Conservation (phyloP, 2,888 invertebrate species). For the Athalia rosae region DNA sequence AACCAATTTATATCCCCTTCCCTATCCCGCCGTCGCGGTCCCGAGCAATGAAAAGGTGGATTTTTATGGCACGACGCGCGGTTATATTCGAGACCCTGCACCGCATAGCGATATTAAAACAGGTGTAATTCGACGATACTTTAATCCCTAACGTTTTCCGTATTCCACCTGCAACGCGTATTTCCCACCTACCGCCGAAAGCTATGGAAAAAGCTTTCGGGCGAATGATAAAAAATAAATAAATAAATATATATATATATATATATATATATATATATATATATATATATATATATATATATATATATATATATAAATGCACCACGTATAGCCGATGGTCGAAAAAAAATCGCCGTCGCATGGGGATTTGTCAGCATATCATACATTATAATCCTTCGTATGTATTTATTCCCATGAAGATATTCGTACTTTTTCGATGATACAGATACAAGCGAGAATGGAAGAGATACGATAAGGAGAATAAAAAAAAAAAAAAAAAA, state of each 20-base stretch:
- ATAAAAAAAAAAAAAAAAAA: no score
- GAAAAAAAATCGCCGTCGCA: not conserved
- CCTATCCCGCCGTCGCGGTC: not conserved
- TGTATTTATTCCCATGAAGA: not conserved
- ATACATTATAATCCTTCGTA: constrained; percentile 7
- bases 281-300: not conserved
- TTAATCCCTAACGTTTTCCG: not conserved
- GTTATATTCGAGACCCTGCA: constrained; percentile 43
- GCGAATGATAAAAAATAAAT: no score
- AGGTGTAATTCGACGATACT: no score
- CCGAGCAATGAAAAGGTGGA: constrained; percentile 51
- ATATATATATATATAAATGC: not conserved
- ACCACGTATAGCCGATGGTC: constrained; percentile 1
- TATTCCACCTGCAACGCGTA: not conserved
- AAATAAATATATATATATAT: not conserved
- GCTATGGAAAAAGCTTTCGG: no score
- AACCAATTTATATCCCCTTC: constrained; percentile 61
- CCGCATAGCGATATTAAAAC: not conserved
- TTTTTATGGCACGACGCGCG: constrained; percentile 54
- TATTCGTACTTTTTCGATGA: no score
- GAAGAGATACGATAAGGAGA: no score
- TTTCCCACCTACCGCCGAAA: no score
- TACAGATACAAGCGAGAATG: no score
- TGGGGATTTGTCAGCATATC: constrained; percentile 51
- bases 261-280: not conserved